Evolutionary conservation across 2,113 vertebrate genomes (phyloP), one percentile per base, ranked within the genome.

Genomic region (Marcusenius ussheri): DNA sequence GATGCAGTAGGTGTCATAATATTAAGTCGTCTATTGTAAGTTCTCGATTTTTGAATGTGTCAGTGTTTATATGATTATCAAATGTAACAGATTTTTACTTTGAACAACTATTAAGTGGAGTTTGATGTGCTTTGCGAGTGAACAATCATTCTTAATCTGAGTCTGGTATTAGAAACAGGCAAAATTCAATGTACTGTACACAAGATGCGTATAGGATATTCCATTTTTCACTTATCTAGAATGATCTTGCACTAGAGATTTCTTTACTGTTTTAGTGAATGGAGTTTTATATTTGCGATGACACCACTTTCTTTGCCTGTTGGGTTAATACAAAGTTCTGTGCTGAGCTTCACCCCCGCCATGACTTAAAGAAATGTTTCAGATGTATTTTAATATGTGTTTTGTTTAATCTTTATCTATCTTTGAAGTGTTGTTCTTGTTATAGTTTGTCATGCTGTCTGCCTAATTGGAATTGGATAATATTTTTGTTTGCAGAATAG

Each of bases 331-430:
- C n/a, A 66, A 10, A 66, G 58, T 66, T 66, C 58, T 66, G 58
- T n/a, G 24, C 24, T 62, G 58, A n/a, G 21, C 3, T 3, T 0
- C 6, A n/a, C 9, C 47, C 49, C 49, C 51, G 2, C 21, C n/a
- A 50, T 39, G 27, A 85, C n/a, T 49, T 89, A 74, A 62, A 74
- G 66, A 46, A 74, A 80, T 77, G 87, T 86, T 90, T 90, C 27
- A 27, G 31, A 92, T 93, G 93, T 93, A 94, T 94, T 95, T 93
- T 93, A 94, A 93, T 94, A 93, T 94, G 93, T 74, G n/a, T 92
- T 94, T 95, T 94, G 35, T 47, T 70, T 53, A 24, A 31, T 53
- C 91, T 88, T 46, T 56, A 35, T 88, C 87, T 91, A 90, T 94
- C 92, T 92, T 91, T 91, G 7, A 83, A 91, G 83, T 92, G 92